Evolutionary conservation across 1,140 invertebrate species (phyloP).

Genomic region (Drosophila ohnishii): DNA sequence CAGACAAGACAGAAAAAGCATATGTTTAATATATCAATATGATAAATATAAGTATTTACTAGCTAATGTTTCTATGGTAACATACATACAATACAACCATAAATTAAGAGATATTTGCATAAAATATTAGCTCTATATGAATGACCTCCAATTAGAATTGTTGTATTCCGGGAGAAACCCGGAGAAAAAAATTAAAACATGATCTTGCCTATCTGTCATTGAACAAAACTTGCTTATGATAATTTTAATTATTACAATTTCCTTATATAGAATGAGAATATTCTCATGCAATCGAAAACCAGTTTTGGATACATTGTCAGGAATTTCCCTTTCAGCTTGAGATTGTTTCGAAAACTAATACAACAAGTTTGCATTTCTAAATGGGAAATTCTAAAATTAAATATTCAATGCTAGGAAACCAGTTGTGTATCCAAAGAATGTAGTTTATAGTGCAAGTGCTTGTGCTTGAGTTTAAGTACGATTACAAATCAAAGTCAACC

Average conservation of each 20-base stretch:
- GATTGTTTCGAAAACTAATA: background rate
- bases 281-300: conserved; percentile 18
- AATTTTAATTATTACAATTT: conserved; percentile 16
- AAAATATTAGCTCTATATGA: background rate
- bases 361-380: background rate
- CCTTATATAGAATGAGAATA: conserved; percentile 15
- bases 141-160: background rate
- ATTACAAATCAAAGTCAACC: conserved; percentile 16
- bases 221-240: conserved; percentile 14
- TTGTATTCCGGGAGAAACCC: background rate
- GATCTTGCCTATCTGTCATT: background rate
- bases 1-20: background rate
- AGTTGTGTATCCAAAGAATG: conserved; percentile 10
- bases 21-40: background rate
- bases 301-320: conserved; percentile 2
- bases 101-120: background rate
- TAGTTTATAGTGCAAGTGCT: conserved; percentile 6
- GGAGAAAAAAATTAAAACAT: background rate
- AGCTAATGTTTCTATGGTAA: background rate
- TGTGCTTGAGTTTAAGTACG: conserved; percentile 9
- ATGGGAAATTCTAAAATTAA: conserved; percentile 29
- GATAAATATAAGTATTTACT: background rate
- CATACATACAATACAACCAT: background rate
- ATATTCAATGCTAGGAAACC: conserved; percentile 17
- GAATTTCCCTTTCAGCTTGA: background rate